A percentile compares a stretch with the other conserved stretches of the same genome.
These are phyloP conservation scores for Lophura nycthemera DNA, from an alignment of 2,113 vertebrate species.

Conservation along the genomic window DNA sequence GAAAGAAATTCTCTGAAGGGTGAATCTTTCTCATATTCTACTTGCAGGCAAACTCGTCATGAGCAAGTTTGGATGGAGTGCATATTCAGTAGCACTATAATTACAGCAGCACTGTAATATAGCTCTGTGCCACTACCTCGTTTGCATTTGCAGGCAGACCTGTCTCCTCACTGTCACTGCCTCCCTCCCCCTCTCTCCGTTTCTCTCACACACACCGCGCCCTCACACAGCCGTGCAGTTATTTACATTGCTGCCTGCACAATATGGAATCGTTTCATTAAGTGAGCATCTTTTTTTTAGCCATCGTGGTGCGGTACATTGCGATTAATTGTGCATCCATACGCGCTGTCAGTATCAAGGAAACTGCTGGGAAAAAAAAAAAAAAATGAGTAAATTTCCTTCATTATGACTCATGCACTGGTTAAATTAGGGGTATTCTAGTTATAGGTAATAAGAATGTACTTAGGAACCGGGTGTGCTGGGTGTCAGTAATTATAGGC, in stretches of 20 bases:
- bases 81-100: not conserved
- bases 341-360: not conserved
- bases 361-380: not conserved
- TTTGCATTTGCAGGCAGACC: not conserved
- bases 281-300: not conserved
- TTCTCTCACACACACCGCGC: not conserved
- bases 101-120: not conserved
- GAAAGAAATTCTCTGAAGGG: slow-evolving; percentile 2
- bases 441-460: not conserved
- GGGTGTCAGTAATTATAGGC: not conserved
- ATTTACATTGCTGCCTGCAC: not conserved
- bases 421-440: not conserved
- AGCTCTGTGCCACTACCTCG: slow-evolving; percentile 11
- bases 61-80: not conserved
- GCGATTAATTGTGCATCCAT: not conserved
- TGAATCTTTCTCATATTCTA: not conserved
- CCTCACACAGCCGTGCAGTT: not conserved
- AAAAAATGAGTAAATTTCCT: not conserved
- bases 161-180: not conserved
- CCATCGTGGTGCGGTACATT: not conserved
- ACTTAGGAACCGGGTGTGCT: not conserved
- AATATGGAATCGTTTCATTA: slow-evolving; percentile 27
- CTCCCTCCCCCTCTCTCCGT: not conserved
- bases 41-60: not conserved
- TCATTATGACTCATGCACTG: not conserved